Conservation (phyloP, 2,113 vertebrate genomes). For the Albula glossodonta region DNA sequence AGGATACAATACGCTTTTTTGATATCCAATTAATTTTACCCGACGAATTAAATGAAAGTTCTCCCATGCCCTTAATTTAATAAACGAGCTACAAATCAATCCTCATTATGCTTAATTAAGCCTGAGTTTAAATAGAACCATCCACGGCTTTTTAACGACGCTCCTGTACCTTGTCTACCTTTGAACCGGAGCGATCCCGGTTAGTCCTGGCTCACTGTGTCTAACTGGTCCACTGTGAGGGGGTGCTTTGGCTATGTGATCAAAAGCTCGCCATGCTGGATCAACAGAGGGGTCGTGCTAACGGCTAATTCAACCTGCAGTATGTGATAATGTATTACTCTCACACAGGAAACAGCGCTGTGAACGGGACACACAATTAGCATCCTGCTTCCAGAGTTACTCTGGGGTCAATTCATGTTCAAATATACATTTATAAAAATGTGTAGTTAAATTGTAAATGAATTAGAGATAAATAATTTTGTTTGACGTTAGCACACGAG, state of each 20-base stretch:
- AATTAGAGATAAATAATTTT: no score
- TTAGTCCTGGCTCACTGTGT: slow-evolving; percentile 43
- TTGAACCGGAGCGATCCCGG: slow-evolving; percentile 43
- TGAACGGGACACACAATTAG: neutral
- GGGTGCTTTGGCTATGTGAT: slow-evolving; percentile 42
- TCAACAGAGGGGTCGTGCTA: slow-evolving; percentile 61
- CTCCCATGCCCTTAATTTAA: slow-evolving; percentile 41
- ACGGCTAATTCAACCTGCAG: slow-evolving; percentile 56
- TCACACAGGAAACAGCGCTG: neutral
- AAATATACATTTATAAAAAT: no score
- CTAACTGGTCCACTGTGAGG: slow-evolving; percentile 37
- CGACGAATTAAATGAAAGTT: slow-evolving; percentile 27
- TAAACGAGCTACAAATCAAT: slow-evolving; percentile 42
- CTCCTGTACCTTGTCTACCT: slow-evolving; percentile 34
- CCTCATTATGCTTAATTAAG: slow-evolving; percentile 38
- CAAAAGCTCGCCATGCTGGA: slow-evolving; percentile 42
- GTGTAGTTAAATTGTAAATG: no score
- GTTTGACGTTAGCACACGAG: no score
- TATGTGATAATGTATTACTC: slow-evolving; percentile 57
- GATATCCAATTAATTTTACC: slow-evolving; percentile 31
- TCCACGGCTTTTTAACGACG: slow-evolving; percentile 29
- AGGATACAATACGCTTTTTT: slow-evolving; percentile 15
- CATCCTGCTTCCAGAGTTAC: no score
- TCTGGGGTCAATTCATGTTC: no score
- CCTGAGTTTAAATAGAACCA: slow-evolving; percentile 27